phyloP scores from a whole-genome alignment of 2,113 vertebrate genomes.

The Cyanocitta stelleri region DNA sequence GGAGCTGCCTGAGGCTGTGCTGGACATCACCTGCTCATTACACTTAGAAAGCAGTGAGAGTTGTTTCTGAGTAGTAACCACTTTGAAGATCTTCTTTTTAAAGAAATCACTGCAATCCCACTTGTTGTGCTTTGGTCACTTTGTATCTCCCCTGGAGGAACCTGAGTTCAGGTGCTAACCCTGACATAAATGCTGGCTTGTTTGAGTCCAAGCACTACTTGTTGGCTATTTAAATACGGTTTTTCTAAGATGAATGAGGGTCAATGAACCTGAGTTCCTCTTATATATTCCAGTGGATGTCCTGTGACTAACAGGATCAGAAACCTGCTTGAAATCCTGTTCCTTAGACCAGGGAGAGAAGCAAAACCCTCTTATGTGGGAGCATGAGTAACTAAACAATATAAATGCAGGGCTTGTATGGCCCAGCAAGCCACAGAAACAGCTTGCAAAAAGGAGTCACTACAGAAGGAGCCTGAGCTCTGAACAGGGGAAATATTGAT shows the following conservation, averaged over 20 bases:
- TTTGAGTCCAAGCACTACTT: background rate
- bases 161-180: background rate
- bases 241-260: background rate
- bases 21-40: too few species aligned
- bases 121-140: background rate
- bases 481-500: background rate
- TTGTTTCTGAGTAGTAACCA: background rate
- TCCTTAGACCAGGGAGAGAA: background rate
- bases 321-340: background rate
- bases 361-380: background rate
- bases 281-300: background rate
- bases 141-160: background rate
- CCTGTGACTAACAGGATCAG: background rate
- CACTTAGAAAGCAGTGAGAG: background rate
- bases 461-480: background rate
- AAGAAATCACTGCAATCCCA: background rate
- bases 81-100: background rate
- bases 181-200: background rate
- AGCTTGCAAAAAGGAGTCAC: background rate
- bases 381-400: background rate
- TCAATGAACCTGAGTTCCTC: background rate
- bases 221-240: background rate
- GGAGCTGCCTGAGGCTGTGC: background rate
- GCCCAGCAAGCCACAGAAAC: background rate
- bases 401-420: background rate